These are phyloP conservation scores for Puffinus mauretanicus DNA, from an alignment of 2,113 vertebrate species.

Conservation along the genomic window DNA sequence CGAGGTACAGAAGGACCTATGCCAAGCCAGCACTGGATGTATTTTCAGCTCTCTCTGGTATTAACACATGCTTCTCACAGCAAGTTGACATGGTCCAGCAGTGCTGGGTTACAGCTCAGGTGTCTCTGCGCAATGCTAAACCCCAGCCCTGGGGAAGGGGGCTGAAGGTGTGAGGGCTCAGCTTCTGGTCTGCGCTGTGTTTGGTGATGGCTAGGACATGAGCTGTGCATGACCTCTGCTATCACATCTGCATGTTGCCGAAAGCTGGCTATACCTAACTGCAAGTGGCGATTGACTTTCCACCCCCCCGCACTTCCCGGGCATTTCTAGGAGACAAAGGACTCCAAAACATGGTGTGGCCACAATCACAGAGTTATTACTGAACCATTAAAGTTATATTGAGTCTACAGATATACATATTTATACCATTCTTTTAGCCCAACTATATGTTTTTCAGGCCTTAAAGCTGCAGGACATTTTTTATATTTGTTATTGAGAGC, in stretches of 20 bases:
- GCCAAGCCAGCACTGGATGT: background rate
- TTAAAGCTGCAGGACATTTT: slow-evolving; percentile 73
- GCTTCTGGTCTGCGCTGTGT: background rate
- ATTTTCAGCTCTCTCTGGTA: background rate
- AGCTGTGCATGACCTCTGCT: background rate
- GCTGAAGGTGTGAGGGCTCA: background rate
- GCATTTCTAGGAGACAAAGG: background rate
- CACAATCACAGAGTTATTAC: background rate
- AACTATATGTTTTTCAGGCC: slow-evolving; percentile 67
- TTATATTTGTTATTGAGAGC: slow-evolving; percentile 78
- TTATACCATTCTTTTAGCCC: slow-evolving; percentile 60
- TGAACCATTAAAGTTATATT: slow-evolving; percentile 32
- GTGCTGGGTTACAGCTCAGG: background rate
- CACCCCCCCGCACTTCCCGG: background rate
- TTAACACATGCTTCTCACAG: background rate
- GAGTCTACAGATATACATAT: slow-evolving; percentile 29
- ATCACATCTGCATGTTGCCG: background rate
- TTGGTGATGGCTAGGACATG: background rate
- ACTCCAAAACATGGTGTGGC: background rate
- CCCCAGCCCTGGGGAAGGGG: background rate
- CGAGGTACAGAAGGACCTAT: background rate
- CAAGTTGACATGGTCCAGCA: background rate
- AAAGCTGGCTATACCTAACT: background rate
- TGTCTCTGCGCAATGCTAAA: background rate
- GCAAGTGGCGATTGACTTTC: background rate